Conservation (phyloP, 2,113 vertebrate species). For the Elanoides forficatus region DNA sequence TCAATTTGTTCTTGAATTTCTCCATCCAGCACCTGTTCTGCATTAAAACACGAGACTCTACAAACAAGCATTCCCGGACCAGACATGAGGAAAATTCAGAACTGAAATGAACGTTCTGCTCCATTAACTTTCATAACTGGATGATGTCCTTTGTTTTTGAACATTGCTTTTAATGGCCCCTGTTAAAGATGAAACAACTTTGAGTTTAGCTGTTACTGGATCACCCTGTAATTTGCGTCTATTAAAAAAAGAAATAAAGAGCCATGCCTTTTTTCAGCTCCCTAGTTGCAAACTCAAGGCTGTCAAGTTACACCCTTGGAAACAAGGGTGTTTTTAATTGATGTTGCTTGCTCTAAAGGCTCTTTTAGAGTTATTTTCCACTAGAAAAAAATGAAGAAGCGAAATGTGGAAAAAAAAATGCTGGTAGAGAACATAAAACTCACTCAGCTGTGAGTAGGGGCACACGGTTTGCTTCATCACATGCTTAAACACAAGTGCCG, state of each 20-base stretch:
- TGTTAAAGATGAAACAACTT: background rate
- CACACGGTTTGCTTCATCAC: background rate
- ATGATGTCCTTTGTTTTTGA: background rate
- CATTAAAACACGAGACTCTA: background rate
- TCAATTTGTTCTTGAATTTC: background rate
- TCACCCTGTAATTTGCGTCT: background rate
- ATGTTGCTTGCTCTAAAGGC: background rate
- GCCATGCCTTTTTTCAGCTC: background rate
- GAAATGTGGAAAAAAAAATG: background rate
- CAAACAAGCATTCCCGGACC: background rate
- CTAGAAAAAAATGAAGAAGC: background rate
- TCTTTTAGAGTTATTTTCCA: background rate
- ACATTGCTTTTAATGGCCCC: background rate
- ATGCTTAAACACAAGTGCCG: background rate
- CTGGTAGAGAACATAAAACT: background rate
- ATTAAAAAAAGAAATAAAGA: background rate
- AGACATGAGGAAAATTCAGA: background rate
- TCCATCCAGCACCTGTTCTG: conserved; percentile 28
- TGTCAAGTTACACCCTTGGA: background rate
- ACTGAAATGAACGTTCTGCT: background rate
- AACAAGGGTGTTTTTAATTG: background rate
- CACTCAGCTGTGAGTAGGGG: background rate
- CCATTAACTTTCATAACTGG: background rate
- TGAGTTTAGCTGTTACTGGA: background rate
- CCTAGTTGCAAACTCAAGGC: background rate